A percentile compares a stretch with the other conserved stretches of the same genome.
These are phyloP conservation scores for Biston betularia DNA, from an alignment of 2,888 invertebrate species.

Conservation along the genomic window DNA sequence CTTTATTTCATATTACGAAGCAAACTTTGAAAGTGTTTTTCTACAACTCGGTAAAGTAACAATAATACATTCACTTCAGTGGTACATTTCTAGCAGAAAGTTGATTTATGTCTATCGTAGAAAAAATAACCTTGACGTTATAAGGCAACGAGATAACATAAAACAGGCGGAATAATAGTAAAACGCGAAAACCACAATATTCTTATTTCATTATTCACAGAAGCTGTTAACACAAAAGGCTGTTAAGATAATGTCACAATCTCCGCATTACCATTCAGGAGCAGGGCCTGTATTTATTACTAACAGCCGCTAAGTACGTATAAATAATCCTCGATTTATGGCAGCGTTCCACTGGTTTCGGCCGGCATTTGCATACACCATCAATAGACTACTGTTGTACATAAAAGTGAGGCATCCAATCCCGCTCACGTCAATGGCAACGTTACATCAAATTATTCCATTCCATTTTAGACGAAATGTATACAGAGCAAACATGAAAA, in stretches of 20 bases:
- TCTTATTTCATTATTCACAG: slow-evolving; percentile 37
- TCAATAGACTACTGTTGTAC: slow-evolving; percentile 37
- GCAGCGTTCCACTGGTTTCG: slow-evolving; percentile 9
- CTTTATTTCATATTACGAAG: background rate
- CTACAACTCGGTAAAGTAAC: slow-evolving; percentile 54
- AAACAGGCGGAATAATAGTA: slow-evolving; percentile 33
- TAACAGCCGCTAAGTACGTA: slow-evolving; percentile 49
- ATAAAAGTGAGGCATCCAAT: slow-evolving; percentile 61
- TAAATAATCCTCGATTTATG: slow-evolving; percentile 51
- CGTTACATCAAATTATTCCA: slow-evolving; percentile 79
- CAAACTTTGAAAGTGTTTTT: background rate
- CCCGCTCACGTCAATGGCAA: slow-evolving; percentile 70
- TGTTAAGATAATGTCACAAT: slow-evolving; percentile 52
- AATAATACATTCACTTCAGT: background rate
- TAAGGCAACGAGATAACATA: slow-evolving; percentile 22
- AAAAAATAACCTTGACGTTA: slow-evolving; percentile 17
- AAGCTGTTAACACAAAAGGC: slow-evolving; percentile 40
- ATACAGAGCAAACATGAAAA: slow-evolving; percentile 84
- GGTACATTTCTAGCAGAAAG: background rate
- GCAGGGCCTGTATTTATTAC: slow-evolving; percentile 48
- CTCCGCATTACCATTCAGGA: slow-evolving; percentile 60
- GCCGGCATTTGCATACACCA: slow-evolving; percentile 28
- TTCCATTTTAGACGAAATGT: slow-evolving; percentile 83
- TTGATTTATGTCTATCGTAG: slow-evolving; percentile 14
- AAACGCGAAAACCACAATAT: slow-evolving; percentile 35